Evolutionary conservation across 2,888 invertebrate genomes (phyloP).

Genomic region (Nudaria mundana): DNA sequence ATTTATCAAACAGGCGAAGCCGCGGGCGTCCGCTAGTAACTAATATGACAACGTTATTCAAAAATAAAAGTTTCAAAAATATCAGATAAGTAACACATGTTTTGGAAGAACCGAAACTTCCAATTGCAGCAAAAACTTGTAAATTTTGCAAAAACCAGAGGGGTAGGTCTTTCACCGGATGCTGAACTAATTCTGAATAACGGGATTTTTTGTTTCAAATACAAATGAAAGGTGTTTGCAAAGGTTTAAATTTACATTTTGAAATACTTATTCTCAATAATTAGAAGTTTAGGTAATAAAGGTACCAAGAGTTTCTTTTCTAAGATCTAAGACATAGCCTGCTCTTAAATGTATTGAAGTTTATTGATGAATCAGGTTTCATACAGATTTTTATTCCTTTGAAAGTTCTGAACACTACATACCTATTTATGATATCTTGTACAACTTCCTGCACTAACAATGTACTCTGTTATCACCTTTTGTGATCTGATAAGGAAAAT

Average conservation of each 20-base stretch:
- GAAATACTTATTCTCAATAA: not conserved
- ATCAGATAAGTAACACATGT: conserved; percentile 29
- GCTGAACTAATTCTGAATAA: conserved; percentile 49
- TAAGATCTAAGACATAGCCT: too few species aligned
- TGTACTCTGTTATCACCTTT: conserved; percentile 39
- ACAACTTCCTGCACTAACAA: conserved; percentile 60
- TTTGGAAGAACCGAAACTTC: conserved; percentile 31
- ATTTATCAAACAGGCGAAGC: too few species aligned
- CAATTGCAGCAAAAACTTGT: conserved; percentile 38
- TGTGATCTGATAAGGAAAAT: too few species aligned
- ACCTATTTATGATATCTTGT: conserved; percentile 20
- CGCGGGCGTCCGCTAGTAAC: too few species aligned
- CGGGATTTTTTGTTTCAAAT: conserved; percentile 42
- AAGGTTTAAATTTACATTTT: not conserved
- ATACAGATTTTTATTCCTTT: too few species aligned
- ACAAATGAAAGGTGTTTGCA: conserved; percentile 10
- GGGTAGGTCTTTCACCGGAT: conserved; percentile 50
- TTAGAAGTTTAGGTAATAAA: too few species aligned
- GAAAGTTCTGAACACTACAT: too few species aligned
- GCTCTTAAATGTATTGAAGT: too few species aligned
- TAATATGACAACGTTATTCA: too few species aligned
- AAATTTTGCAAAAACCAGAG: conserved; percentile 37
- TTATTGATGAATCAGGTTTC: too few species aligned
- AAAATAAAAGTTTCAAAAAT: too few species aligned
- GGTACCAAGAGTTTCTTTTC: too few species aligned